Evolutionary conservation across 2,113 vertebrate genomes (phyloP).

Genomic region (Ahaetulla prasina): DNA sequence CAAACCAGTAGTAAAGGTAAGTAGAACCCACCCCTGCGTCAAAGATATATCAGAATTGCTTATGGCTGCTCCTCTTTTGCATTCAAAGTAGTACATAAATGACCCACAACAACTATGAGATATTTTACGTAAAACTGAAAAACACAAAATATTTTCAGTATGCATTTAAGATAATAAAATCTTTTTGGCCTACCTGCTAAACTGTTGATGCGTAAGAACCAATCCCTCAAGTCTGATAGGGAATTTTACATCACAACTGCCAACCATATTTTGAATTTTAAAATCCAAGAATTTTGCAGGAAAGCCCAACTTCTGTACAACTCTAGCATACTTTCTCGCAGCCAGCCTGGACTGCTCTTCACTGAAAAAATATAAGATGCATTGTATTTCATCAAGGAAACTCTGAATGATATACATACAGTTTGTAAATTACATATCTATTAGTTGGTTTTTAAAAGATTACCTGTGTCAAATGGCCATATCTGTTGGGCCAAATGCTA

Average conservation of each 20-base stretch:
- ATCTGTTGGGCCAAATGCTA: background rate
- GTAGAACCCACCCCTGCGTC: too few relatives aligned
- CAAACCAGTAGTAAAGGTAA: too few relatives aligned
- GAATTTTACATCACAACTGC: constrained; percentile 98
- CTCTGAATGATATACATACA: background rate
- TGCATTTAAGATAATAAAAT: background rate
- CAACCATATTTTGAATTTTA: constrained; percentile 99
- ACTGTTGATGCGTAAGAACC: constrained; percentile 96
- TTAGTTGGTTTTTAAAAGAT: background rate
- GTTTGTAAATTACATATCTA: background rate
- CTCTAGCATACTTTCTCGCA: constrained; percentile 94
- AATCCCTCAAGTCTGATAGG: constrained; percentile 93
- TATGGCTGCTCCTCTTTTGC: background rate
- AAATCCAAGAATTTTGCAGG: constrained; percentile 98
- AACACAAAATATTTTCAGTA: background rate
- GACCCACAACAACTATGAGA: background rate
- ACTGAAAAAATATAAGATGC: constrained; percentile 64
- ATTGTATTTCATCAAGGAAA: background rate
- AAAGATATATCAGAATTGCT: background rate
- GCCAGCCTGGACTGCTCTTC: constrained; percentile 95
- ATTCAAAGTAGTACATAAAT: background rate
- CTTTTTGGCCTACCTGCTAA: constrained; percentile 83
- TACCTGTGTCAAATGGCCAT: background rate
- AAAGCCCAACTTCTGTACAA: constrained; percentile 97
- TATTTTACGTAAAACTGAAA: background rate